phyloP scores from a whole-genome alignment of 2,797 vertebrate genomes.

The Eremophila alpestris region DNA sequence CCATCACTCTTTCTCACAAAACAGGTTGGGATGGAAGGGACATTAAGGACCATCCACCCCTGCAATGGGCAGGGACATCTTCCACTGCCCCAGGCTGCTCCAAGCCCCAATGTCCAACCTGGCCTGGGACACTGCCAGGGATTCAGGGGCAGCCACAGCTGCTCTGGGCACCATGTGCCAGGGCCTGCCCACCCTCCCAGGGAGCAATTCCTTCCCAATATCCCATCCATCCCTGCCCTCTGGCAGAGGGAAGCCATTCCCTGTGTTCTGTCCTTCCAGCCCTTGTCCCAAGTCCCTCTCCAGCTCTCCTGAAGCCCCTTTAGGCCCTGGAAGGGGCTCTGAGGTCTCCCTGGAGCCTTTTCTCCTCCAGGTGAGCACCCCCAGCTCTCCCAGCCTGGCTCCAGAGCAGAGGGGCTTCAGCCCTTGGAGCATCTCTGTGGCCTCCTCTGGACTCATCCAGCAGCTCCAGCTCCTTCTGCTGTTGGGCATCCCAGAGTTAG shows the following conservation, averaged over 20 bases:
- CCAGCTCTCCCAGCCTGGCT: neutral
- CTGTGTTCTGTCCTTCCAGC: neutral
- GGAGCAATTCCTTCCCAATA: neutral
- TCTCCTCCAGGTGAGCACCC: accelerated
- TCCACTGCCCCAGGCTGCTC: neutral
- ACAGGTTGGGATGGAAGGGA: neutral
- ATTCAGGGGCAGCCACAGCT: neutral
- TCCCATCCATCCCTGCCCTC: neutral
- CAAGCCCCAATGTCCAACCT: accelerated
- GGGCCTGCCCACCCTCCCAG: neutral
- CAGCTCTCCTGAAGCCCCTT: neutral
- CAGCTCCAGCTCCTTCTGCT: neutral
- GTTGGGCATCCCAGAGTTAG: neutral
- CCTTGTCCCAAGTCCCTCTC: neutral
- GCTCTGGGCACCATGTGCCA: neutral
- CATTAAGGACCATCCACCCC: neutral
- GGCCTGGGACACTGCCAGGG: neutral
- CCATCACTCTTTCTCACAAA: neutral
- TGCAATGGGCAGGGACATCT: neutral
- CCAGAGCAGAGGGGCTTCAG: neutral
- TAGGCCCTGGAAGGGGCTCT: accelerated
- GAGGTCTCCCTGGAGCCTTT: accelerated
- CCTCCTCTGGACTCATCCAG: neutral
- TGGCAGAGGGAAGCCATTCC: neutral
- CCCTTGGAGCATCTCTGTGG: accelerated